Evolutionary conservation across 2,113 vertebrate genomes (phyloP).

Genomic region (Rhagologus leucostigma): DNA sequence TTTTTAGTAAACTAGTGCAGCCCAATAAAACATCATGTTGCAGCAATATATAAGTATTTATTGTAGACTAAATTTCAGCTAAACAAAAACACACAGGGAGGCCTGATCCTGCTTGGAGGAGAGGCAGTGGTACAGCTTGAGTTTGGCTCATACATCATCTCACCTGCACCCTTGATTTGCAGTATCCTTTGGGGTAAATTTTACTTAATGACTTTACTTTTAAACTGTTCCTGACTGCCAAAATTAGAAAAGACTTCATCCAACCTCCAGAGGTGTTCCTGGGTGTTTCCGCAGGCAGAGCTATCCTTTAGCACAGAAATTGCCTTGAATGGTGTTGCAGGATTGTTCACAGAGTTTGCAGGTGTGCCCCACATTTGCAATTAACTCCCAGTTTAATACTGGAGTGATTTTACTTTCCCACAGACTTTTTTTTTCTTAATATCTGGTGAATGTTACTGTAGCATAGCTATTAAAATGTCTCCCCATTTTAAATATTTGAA

Average conservation of each 20-base stretch:
- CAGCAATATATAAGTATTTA: slow-evolving; percentile 67
- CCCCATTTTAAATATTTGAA: slow-evolving; percentile 43
- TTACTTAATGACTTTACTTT: slow-evolving; percentile 15
- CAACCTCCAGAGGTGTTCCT: slow-evolving; percentile 2
- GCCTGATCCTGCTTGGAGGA: background rate
- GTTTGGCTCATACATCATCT: background rate
- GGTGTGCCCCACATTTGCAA: slow-evolving; percentile 65
- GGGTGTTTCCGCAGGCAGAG: slow-evolving; percentile 21
- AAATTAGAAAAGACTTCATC: background rate
- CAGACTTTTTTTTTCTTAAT: slow-evolving; percentile 5
- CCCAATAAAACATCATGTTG: slow-evolving; percentile 70
- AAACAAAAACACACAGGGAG: slow-evolving; percentile 41
- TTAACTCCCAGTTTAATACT: slow-evolving; percentile 67
- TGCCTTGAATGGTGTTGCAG: slow-evolving; percentile 22
- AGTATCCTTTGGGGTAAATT: slow-evolving; percentile 13
- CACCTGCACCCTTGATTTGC: slow-evolving; percentile 29
- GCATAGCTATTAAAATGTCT: slow-evolving; percentile 38
- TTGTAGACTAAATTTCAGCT: slow-evolving; percentile 63
- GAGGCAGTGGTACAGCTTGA: background rate
- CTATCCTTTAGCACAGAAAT: background rate
- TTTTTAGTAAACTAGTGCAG: slow-evolving; percentile 69
- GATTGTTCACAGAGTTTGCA: slow-evolving; percentile 68
- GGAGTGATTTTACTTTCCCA: slow-evolving; percentile 43
- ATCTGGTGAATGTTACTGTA: slow-evolving; percentile 37
- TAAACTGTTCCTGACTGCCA: background rate